Conservation (phyloP, 2,888 invertebrate genomes). For the Laspeyria flexula region DNA sequence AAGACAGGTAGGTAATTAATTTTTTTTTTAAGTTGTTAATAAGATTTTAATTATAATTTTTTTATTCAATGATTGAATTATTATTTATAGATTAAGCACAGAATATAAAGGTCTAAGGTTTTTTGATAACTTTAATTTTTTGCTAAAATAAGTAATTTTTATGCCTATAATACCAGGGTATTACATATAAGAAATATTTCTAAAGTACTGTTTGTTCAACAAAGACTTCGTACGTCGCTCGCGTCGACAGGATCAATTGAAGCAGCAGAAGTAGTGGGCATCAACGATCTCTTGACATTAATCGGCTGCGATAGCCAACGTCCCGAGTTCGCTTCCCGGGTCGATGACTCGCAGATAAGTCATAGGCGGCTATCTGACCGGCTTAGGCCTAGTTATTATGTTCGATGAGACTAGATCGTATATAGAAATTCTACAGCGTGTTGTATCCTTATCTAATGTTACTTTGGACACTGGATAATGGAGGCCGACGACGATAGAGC, state of each 20-base stretch:
- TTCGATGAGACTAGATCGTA: conserved; percentile 3
- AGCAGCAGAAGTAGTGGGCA: conserved; percentile 18
- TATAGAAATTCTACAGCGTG: neutral
- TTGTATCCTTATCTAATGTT: conserved; percentile 1
- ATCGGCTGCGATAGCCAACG: conserved; percentile 26
- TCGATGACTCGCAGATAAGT: conserved; percentile 39
- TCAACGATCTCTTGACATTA: conserved; percentile 37
- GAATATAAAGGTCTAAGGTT: too few relatives aligned
- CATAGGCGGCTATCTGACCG: conserved; percentile 27
- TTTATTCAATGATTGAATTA: too few relatives aligned
- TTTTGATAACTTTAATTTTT: too few relatives aligned
- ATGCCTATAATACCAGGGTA: neutral
- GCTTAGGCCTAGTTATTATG: conserved; percentile 11
- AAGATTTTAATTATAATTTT: too few relatives aligned
- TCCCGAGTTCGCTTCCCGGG: conserved; percentile 38
- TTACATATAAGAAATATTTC: too few relatives aligned
- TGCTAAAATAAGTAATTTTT: too few relatives aligned
- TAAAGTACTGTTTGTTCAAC: conserved; percentile 17
- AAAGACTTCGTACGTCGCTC: conserved; percentile 9
- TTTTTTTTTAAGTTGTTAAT: too few relatives aligned
- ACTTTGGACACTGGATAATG: neutral
- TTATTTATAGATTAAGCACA: too few relatives aligned
- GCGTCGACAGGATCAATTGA: conserved; percentile 25
- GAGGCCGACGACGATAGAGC: neutral
- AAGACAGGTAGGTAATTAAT: too few relatives aligned